These are phyloP conservation scores for Aspiorhynchus laticeps DNA, from an alignment of 2,113 vertebrate genomes.

Conservation along the genomic window DNA sequence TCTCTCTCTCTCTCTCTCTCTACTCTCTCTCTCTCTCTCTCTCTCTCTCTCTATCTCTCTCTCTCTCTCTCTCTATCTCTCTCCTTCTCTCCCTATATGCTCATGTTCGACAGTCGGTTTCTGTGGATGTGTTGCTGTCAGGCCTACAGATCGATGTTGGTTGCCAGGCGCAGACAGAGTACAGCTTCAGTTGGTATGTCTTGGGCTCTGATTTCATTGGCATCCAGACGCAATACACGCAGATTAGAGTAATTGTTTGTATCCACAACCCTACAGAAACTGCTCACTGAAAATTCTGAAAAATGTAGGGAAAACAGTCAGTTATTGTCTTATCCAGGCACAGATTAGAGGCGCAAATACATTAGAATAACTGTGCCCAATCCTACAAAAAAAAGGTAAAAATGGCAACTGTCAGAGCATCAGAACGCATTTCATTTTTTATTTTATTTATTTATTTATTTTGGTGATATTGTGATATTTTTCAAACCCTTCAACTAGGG, in stretches of 20 bases:
- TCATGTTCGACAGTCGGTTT: neutral
- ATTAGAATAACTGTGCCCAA: neutral
- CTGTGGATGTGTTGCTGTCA: neutral
- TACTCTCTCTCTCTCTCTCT: too few species aligned
- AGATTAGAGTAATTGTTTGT: slow-evolving; percentile 85
- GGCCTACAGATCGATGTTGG: slow-evolving; percentile 73
- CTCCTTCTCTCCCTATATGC: neutral
- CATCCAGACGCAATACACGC: slow-evolving; percentile 89
- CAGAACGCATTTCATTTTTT: too few species aligned
- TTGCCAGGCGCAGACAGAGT: slow-evolving; percentile 86
- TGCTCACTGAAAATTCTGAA: slow-evolving; percentile 88
- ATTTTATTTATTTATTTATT: too few species aligned
- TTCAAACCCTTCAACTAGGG: too few species aligned
- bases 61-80: neutral
- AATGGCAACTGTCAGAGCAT: neutral
- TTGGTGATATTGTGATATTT: too few species aligned
- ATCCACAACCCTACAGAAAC: slow-evolving; percentile 88
- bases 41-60: too few species aligned
- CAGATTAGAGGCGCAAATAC: neutral
- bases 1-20: too few species aligned
- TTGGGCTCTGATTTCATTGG: slow-evolving; percentile 81
- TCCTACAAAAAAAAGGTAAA: neutral
- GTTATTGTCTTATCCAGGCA: neutral
- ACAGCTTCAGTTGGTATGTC: slow-evolving; percentile 85
- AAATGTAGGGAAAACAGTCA: slow-evolving; percentile 33